phyloP scores from a whole-genome alignment of 2,113 vertebrate species.

The Pluvialis apricaria region DNA sequence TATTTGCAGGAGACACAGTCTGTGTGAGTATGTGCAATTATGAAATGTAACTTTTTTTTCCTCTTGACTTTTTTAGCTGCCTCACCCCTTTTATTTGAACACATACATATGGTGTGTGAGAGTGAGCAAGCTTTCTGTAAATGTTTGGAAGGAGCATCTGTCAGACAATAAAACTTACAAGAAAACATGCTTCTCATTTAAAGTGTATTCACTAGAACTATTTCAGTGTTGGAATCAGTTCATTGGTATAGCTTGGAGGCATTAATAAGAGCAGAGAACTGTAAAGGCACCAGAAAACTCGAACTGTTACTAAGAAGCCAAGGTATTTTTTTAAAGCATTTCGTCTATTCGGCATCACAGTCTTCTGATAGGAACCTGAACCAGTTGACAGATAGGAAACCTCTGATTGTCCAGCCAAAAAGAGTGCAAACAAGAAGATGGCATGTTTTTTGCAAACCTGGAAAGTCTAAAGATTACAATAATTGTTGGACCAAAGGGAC shows the following conservation, averaged over 20 bases:
- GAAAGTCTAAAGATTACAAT: conserved; percentile 73
- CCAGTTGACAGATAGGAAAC: neutral
- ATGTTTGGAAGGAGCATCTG: conserved; percentile 66
- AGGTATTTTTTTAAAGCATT: conserved; percentile 11
- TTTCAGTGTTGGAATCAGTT: conserved; percentile 34
- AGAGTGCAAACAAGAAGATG: conserved; percentile 42
- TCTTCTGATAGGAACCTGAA: conserved; percentile 37
- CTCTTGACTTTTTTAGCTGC: conserved; percentile 55
- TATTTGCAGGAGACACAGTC: conserved; percentile 34
- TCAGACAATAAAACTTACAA: conserved; percentile 62
- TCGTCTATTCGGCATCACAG: conserved; percentile 24
- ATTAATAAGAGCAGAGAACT: conserved; percentile 44
- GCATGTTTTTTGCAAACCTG: conserved; percentile 43
- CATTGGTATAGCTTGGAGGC: conserved; percentile 57
- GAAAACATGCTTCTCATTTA: conserved; percentile 63
- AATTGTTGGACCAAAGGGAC: conserved; percentile 70
- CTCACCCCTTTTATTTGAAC: conserved; percentile 59
- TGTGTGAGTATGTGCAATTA: conserved; percentile 52
- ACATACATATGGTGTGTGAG: conserved; percentile 55
- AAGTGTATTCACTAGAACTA: conserved; percentile 32
- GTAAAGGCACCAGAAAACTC: conserved; percentile 33
- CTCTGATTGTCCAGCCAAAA: neutral
- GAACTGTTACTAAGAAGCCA: conserved; percentile 6
- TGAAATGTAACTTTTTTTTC: conserved; percentile 36
- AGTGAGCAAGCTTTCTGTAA: conserved; percentile 57